Conservation (phyloP, 2,888 invertebrate genomes). For the Petrolisthes cinctipes region DNA sequence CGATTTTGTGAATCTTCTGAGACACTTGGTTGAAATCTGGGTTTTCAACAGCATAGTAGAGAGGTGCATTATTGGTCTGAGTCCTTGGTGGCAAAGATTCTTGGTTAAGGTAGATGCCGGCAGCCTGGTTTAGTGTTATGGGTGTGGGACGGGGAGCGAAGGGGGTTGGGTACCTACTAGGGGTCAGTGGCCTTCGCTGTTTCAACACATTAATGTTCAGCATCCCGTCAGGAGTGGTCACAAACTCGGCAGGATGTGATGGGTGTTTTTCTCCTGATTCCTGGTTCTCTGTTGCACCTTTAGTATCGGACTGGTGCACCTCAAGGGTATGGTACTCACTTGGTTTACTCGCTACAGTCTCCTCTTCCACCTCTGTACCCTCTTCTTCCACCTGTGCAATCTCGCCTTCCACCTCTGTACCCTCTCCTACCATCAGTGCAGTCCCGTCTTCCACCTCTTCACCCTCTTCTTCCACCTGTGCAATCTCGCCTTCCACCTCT, state of each 20-base stretch:
- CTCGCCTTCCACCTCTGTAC: not conserved
- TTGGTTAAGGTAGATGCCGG: slow-evolving; percentile 27
- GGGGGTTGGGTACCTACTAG: not conserved
- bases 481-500: not conserved
- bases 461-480: too few relatives aligned
- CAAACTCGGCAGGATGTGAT: slow-evolving; percentile 12
- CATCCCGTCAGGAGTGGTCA: slow-evolving; percentile 6
- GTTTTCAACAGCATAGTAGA: slow-evolving; percentile 44
- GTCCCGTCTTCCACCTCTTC: not conserved
- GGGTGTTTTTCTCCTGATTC: too few relatives aligned
- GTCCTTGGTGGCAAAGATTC: not conserved
- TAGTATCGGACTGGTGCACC: too few relatives aligned
- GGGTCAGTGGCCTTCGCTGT: not conserved
- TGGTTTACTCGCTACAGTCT: not conserved
- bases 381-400: too few relatives aligned
- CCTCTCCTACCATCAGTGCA: not conserved
- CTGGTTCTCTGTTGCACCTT: too few relatives aligned
- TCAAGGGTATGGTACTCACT: too few relatives aligned
- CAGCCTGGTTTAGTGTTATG: slow-evolving; percentile 20
- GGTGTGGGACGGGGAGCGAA: slow-evolving; percentile 9
- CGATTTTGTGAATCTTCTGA: slow-evolving; percentile 50
- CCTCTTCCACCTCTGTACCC: not conserved
- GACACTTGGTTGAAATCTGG: slow-evolving; percentile 44
- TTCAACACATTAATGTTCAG: slow-evolving; percentile 14
- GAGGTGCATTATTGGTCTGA: slow-evolving; percentile 17